Conservation (phyloP, 2,113 vertebrate species). For the Grammomys surdaster region DNA sequence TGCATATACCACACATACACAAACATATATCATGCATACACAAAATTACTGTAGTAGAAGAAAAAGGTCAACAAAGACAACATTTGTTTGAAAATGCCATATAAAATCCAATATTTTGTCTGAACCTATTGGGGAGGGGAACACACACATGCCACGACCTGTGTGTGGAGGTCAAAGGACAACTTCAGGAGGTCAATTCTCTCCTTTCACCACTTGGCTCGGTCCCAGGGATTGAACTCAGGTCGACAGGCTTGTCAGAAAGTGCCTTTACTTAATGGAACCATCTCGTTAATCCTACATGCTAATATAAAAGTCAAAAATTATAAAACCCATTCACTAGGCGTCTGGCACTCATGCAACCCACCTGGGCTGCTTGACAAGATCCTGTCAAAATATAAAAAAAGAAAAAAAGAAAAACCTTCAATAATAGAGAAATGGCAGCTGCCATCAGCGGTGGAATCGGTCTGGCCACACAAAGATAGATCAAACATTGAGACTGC, state of each 20-base stretch:
- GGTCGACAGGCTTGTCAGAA: neutral
- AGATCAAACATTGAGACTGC: neutral
- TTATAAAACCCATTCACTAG: too few species aligned
- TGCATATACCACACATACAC: too few species aligned
- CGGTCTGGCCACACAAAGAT: neutral
- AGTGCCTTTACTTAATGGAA: neutral
- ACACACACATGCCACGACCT: neutral
- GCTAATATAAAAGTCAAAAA: neutral
- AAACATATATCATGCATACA: neutral
- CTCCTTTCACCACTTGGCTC: neutral
- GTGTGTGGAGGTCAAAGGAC: neutral
- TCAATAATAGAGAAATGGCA: too few species aligned
- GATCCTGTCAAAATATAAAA: neutral
- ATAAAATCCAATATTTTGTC: neutral
- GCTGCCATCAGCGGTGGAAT: accelerated
- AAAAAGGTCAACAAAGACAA: neutral
- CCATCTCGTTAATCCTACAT: neutral
- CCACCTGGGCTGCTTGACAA: neutral
- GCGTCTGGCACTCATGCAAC: too few species aligned
- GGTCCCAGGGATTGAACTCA: too few species aligned
- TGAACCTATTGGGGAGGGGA: neutral
- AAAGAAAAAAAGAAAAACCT: neutral
- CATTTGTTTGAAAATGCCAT: neutral
- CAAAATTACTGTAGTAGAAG: too few species aligned
- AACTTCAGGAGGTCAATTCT: neutral